Conservation (phyloP, 2,888 invertebrate species). For the Epirrhoe alternata region DNA sequence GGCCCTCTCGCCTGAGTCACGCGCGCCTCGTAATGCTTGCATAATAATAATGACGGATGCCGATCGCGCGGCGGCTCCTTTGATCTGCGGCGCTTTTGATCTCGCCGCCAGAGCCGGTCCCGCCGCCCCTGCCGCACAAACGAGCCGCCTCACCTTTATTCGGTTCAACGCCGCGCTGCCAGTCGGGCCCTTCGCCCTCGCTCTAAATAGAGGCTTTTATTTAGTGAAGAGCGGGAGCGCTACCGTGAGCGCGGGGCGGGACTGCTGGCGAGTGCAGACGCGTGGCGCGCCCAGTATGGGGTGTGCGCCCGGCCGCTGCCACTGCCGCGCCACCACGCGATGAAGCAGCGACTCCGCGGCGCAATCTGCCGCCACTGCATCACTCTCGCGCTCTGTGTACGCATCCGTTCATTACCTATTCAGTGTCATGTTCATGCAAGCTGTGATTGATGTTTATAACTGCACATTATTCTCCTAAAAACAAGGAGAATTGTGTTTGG, state of each 20-base stretch:
- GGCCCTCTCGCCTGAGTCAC: conserved; percentile 84
- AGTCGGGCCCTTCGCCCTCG: conserved; percentile 82
- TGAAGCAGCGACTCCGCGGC: conserved; percentile 55
- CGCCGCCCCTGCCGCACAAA: conserved; percentile 81
- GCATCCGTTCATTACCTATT: conserved; percentile 41
- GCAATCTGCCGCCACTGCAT: conserved; percentile 54
- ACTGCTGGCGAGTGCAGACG: conserved; percentile 58
- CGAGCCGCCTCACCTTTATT: conserved; percentile 83
- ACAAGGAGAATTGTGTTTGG: conserved; percentile 1
- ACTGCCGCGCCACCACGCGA: conserved; percentile 50
- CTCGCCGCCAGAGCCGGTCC: conserved; percentile 82
- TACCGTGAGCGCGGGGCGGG: conserved; percentile 66
- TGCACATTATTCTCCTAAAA: not conserved
- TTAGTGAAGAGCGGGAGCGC: conserved; percentile 82
- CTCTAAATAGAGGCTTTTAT: conserved; percentile 82
- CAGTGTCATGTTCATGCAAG: conserved; percentile 12
- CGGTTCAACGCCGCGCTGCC: conserved; percentile 79
- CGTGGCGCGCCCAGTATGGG: conserved; percentile 75
- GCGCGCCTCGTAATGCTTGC: conserved; percentile 85
- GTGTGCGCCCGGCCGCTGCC: conserved; percentile 61
- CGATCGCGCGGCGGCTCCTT: conserved; percentile 85
- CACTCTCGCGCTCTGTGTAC: conserved; percentile 78
- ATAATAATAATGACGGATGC: conserved; percentile 86
- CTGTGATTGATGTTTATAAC: conserved; percentile 13
- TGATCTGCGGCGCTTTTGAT: conserved; percentile 83